Base-by-base conservation (phyloP, 2,888 invertebrate species). In the Alsophila aescularia region DNA sequence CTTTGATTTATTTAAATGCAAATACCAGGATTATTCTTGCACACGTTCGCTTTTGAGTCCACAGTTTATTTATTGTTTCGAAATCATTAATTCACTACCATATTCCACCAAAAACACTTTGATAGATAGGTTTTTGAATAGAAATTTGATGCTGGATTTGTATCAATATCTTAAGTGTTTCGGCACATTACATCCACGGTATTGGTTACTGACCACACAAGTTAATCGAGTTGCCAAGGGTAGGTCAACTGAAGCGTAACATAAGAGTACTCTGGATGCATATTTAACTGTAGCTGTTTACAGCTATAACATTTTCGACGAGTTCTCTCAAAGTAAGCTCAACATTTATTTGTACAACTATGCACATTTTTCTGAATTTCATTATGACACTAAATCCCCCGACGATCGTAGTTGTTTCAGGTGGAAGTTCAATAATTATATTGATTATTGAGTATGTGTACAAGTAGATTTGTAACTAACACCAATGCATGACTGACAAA, bases 211-310 rank as follows among this genome's bases (percentile, higher is more conserved):
- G 45, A 55, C 47, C 29, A 51, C 29, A 51, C 44, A 34, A 53
- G 45, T 29, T 50, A 45, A 50, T 54, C 27, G 16, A 31, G 12
- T 9, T 54, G 40, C 29, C 66, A 69, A 67, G 62, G 43, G 51
- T 87, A 87, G 87, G 84, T 72, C 52, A 72, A 50, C 54, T 55
- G 69, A 85, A 82, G 77, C 73, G 73, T 75, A 84, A 77, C 72
- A 71, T 82, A 69, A 83, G 73, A 64, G 73, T 83, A 59, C 61
- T 81, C 70, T 71, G 83, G 63, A 71, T 83, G 72, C 82, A 75
- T 64, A 66, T 82, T 62, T 81, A 83, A 70, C 60, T 35, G 31
- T 45, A 16, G 14, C 31, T 40, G 50, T 61, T 55, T 61, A 58
- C 59, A 60, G 43, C 35, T 58, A 58, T 58, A 52, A 52, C 60